Evolutionary conservation across 2,797 vertebrate species (phyloP), one percentile per base, ranked within the genome.

Genomic region (Rhinella marina): DNA sequence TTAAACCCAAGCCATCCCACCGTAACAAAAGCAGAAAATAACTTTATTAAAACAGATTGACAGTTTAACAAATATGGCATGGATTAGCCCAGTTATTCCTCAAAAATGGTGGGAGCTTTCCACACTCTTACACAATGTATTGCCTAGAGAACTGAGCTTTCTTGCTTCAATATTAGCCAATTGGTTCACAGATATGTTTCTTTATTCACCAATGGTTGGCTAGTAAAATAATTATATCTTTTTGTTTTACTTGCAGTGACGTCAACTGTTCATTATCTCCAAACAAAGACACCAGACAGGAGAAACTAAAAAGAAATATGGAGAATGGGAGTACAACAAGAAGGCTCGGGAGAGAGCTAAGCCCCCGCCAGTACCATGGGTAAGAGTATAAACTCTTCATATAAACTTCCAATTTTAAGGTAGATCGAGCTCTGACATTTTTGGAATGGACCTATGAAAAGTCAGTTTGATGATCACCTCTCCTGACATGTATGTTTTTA

Each of bases 321-420:
- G 54, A 81, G 75, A 82, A 78, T n/a, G 72, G 72, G 13, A 2
- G 32, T 61, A 61, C 59, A 82, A 57, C 54, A 56, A 21, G 62
- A 19, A 76, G 85, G 41, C 17, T 72, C 50, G 81, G 88, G 64
- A 79, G 75, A 80, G 73, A 61, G 23, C 52, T 86, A n/a, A 77
- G 84, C 52, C 70, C 62, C 7, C 70, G 50, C 52, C 79, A 77
- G 5, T 54, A 21, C 27, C 41, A 89, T 29, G 73, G 88, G 88
- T 89, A 86, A 68, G 66, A 27, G 23, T 21, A 59, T 12, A 54
- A 41, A 27, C 17, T 8, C 13, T 23, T n/a, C 4, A 50, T 61
- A 23, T 16, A 61, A 75, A 84, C 29, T n/a, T 72, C 1, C 13
- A 29, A 61, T 61, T 59, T 61, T 59, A 61, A 84, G 52, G 21